Evolutionary conservation across 2,113 vertebrate genomes (phyloP), one percentile per base, ranked within the genome.

Genomic region (Phaetusa simplex): DNA sequence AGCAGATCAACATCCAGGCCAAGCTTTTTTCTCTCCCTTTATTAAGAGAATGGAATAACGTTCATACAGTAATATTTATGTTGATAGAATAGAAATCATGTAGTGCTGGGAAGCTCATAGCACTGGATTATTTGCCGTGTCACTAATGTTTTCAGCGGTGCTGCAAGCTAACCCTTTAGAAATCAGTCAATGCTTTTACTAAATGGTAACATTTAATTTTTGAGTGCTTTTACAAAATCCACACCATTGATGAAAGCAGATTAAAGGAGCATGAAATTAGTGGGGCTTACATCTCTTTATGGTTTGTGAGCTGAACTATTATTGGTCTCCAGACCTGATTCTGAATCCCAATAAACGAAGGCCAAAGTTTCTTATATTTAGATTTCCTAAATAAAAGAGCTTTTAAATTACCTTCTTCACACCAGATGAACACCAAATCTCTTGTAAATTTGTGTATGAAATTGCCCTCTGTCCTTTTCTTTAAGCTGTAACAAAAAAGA

Each of bases 201-300:
- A 93, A 97, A 90, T 94, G 64, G 24, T 71, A 96, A 65, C 83
- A 72, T 96, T 97, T 95, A 97, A 97, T 96, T 98, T 97, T 94
- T 85, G 93, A 96, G 47, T 94, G 85, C 85, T 95, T 96, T 90
- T 90, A 58, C 84, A 87, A 84, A 96, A 86, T 76, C 80, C 88
- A 94, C 56, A 92, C 43, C 86, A 88, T 86, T 96, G 92, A 94
- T 88, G 86, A 96, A 96, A 98, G 74, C 79, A 92, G 94, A 91
- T 97, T 93, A 96, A 98, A 97, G 91, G 87, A 79, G 80, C 84
- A 72, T 97, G 78, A 97, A 96, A 97, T 97, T 95, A 95, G 64
- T 82, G 80, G 67, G 66, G 82, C 77, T 93, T 80, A 92, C 69
- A 53, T 93, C 72, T 92, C 90, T 97, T 94, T 58, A 89, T 90